These are phyloP conservation scores for Rhaphigaster nebulosa DNA, from an alignment of 2,888 invertebrate genomes.

Conservation along the genomic window DNA sequence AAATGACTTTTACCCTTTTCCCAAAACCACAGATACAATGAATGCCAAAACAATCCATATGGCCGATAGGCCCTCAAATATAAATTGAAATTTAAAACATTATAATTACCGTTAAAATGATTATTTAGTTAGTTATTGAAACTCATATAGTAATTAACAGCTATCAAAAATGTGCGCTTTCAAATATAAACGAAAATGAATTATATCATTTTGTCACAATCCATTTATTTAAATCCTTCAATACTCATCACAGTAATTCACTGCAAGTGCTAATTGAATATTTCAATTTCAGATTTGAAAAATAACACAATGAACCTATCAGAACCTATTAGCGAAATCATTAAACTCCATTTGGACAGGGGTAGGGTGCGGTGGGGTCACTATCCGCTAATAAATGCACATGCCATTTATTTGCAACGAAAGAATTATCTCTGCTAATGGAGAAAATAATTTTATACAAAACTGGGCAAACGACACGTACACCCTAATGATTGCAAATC, in stretches of 20 bases:
- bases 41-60: too few species aligned
- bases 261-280: not conserved
- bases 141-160: not conserved
- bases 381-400: conserved; percentile 35
- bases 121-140: not conserved
- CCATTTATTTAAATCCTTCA: conserved; percentile 9
- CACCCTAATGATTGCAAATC: conserved; percentile 29
- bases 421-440: conserved; percentile 23
- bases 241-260: not conserved
- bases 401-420: conserved; percentile 7
- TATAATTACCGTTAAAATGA: too few species aligned
- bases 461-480: conserved; percentile 12
- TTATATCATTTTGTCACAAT: not conserved
- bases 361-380: not conserved
- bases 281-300: not conserved
- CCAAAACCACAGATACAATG: too few species aligned
- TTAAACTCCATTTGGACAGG: not conserved
- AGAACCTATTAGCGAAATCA: conserved; percentile 26
- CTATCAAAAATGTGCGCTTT: not conserved
- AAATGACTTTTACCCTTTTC: too few species aligned
- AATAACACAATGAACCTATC: conserved; percentile 25
- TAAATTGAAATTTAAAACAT: too few species aligned
- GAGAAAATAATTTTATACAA: conserved; percentile 35
- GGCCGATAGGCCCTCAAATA: too few species aligned
- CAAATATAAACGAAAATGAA: not conserved